phyloP scores from a whole-genome alignment of 2,888 invertebrate species.

The Exocentrus adspersus region DNA sequence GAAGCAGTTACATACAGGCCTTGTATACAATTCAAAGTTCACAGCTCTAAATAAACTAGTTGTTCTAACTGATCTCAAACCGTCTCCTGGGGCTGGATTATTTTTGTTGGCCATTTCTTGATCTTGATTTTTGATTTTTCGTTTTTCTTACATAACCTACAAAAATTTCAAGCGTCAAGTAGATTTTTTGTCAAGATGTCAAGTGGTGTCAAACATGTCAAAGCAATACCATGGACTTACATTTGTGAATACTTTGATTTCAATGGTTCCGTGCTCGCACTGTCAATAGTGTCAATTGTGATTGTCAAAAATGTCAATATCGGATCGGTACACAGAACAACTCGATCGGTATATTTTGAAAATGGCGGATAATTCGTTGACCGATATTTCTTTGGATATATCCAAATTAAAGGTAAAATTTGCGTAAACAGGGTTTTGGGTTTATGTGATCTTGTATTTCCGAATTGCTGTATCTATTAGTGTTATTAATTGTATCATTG shows the following conservation, averaged over 20 bases:
- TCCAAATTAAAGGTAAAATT: slow-evolving; percentile 57
- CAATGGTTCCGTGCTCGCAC: too few relatives aligned
- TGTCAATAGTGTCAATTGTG: too few relatives aligned
- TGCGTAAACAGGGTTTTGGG: too few relatives aligned
- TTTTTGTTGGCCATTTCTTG: slow-evolving; percentile 20
- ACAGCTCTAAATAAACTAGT: slow-evolving; percentile 81
- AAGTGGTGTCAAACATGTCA: too few relatives aligned
- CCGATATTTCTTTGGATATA: slow-evolving; percentile 48
- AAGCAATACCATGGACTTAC: too few relatives aligned
- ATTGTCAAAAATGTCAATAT: neutral
- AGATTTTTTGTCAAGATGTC: too few relatives aligned
- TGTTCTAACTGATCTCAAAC: slow-evolving; percentile 77
- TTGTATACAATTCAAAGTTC: slow-evolving; percentile 90
- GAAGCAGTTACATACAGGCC: slow-evolving; percentile 83
- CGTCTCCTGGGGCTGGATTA: slow-evolving; percentile 73
- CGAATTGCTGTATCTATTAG: too few relatives aligned
- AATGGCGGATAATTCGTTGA: slow-evolving; percentile 50
- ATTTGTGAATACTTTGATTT: too few relatives aligned
- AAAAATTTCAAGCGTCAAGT: too few relatives aligned
- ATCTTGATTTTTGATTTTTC: too few relatives aligned
- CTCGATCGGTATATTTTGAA: slow-evolving; percentile 18
- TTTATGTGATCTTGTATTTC: too few relatives aligned
- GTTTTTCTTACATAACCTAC: slow-evolving; percentile 28
- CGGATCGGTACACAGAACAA: neutral
- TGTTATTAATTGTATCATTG: too few relatives aligned